A percentile compares a stretch with the other conserved stretches of the same genome.
These are phyloP conservation scores for Cephalopholis sonnerati DNA, from an alignment of 2,113 vertebrate genomes.

Conservation along the genomic window DNA sequence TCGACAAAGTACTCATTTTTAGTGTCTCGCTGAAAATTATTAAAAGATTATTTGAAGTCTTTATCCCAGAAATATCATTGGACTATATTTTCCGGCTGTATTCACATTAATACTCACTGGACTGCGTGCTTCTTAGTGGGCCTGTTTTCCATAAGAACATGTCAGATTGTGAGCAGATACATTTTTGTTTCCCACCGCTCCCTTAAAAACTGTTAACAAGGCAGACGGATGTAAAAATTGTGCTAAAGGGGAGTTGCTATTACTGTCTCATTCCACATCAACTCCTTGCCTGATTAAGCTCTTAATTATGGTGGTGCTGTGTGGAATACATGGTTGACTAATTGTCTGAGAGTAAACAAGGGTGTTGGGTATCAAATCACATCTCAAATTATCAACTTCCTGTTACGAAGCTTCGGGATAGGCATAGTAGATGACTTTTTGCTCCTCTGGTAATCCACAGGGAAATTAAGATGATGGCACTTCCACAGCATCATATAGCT, in stretches of 20 bases:
- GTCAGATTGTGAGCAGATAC: slow-evolving; percentile 21
- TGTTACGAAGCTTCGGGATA: slow-evolving; percentile 42
- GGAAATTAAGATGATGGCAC: slow-evolving; percentile 56
- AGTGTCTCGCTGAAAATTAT: slow-evolving; percentile 2
- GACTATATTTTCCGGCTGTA: background rate
- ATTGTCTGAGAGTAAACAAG: slow-evolving; percentile 71
- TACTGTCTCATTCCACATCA: slow-evolving; percentile 54
- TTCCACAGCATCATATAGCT: slow-evolving; percentile 27
- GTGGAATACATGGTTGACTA: slow-evolving; percentile 66
- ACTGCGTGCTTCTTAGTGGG: background rate
- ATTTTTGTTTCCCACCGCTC: background rate
- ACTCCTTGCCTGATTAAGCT: slow-evolving; percentile 65
- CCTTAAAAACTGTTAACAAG: slow-evolving; percentile 31
- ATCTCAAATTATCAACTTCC: slow-evolving; percentile 53
- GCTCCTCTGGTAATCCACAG: slow-evolving; percentile 32
- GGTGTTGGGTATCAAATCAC: slow-evolving; percentile 59
- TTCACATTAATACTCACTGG: slow-evolving; percentile 2
- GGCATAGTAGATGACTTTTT: slow-evolving; percentile 30
- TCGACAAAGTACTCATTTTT: slow-evolving; percentile 20
- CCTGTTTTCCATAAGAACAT: background rate
- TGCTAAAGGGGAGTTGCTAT: slow-evolving; percentile 52
- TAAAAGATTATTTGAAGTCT: slow-evolving; percentile 19
- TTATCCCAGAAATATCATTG: slow-evolving; percentile 25
- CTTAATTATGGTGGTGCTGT: slow-evolving; percentile 62
- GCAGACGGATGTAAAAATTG: slow-evolving; percentile 36